Evolutionary conservation across 2,797 vertebrate species (phyloP).

Genomic region (Gastrophryne carolinensis): DNA sequence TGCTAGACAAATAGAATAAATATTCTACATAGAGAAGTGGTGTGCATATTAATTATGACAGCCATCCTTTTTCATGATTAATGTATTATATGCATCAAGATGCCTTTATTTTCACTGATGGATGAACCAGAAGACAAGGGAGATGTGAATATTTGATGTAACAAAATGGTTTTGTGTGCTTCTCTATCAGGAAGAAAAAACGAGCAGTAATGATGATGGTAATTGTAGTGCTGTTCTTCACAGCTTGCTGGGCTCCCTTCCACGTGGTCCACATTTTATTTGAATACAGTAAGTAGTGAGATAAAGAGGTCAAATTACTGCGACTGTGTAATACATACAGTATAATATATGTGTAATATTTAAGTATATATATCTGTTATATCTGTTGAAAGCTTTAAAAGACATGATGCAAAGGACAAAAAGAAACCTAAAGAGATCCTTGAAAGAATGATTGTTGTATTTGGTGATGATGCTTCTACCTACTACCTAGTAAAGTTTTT

Average conservation of each 20-base stretch:
- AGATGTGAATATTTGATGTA: too few relatives aligned
- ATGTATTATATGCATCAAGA: background rate
- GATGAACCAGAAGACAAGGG: background rate
- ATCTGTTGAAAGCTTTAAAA: too few relatives aligned
- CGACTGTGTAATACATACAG: too few relatives aligned
- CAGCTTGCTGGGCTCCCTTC: constrained; percentile 82
- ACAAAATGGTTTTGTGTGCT: background rate
- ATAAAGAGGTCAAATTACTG: too few relatives aligned
- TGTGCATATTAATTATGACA: background rate
- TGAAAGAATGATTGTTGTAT: too few relatives aligned
- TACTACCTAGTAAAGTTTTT: too few relatives aligned
- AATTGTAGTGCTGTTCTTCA: constrained; percentile 79
- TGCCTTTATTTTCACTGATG: background rate
- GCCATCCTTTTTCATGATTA: background rate
- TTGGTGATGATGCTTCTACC: too few relatives aligned
- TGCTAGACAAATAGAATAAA: background rate
- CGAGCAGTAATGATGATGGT: constrained; percentile 83
- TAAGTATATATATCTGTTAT: too few relatives aligned
- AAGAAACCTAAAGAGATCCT: too few relatives aligned
- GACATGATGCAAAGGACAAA: too few relatives aligned
- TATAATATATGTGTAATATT: too few relatives aligned
- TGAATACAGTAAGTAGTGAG: constrained; percentile 75
- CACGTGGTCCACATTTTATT: constrained; percentile 82
- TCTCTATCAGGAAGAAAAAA: constrained; percentile 76
- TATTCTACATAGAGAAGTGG: background rate